phyloP scores from a whole-genome alignment of 2,888 invertebrate species.

The Scaptomyza polygonia region DNA sequence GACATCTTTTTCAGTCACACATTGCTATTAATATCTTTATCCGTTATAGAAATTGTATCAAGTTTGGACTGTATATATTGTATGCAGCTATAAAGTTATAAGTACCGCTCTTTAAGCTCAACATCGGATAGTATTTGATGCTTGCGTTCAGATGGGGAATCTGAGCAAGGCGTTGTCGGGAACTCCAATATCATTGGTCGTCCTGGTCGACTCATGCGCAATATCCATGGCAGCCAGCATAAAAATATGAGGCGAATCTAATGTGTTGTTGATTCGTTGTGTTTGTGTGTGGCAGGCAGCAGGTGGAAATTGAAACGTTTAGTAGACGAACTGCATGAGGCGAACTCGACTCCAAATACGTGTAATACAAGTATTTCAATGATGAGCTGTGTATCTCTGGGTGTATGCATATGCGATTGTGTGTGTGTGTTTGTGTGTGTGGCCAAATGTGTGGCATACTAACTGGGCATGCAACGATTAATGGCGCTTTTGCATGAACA shows the following conservation, averaged over 20 bases:
- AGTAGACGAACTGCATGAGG: conserved; percentile 58
- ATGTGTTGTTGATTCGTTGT: conserved; percentile 39
- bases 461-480: conserved; percentile 64
- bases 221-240: conserved; percentile 98
- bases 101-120: conserved; percentile 91
- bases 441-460: conserved; percentile 53
- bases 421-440: conserved; percentile 12
- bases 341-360: conserved; percentile 65
- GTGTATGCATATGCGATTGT: conserved; percentile 2
- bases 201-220: conserved; percentile 94
- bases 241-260: conserved; percentile 96
- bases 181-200: conserved; percentile 85
- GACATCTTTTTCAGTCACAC: neutral
- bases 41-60: no score
- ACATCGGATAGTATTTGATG: conserved; percentile 91
- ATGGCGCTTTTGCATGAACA: conserved; percentile 72
- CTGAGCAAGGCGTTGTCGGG: conserved; percentile 85
- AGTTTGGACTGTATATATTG: neutral
- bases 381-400: conserved; percentile 15
- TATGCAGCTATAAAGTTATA: conserved; percentile 12
- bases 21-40: no score
- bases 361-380: conserved; percentile 52
- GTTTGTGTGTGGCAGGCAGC: conserved; percentile 40
- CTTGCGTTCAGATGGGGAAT: conserved; percentile 88
- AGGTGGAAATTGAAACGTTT: conserved; percentile 73